These are phyloP conservation scores for Hemicentrotus pulcherrimus DNA, from an alignment of 35 echinoderm and acorn worm species.

Conservation along the genomic window DNA sequence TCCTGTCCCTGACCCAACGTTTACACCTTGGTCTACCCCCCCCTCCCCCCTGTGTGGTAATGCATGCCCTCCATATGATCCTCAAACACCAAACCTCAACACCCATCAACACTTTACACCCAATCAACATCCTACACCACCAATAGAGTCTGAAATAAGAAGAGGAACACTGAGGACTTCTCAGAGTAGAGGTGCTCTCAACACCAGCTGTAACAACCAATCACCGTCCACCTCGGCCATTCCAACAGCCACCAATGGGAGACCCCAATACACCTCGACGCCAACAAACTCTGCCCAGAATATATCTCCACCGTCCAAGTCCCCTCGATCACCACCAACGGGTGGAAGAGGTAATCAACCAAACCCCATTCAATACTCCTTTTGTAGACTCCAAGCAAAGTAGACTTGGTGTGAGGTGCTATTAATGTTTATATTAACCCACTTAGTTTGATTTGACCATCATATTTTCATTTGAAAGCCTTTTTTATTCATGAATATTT, in stretches of 20 bases:
- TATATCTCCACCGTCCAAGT: constrained; percentile 37
- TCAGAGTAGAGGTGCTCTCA: constrained; percentile 29
- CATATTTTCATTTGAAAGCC: not conserved
- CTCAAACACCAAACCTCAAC: not conserved
- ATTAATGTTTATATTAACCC: not conserved
- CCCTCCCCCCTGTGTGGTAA: not conserved
- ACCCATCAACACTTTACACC: not conserved
- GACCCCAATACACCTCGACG: constrained; percentile 34
- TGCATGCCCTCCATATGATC: not conserved
- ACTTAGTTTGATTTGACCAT: not conserved
- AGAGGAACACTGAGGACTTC: not conserved
- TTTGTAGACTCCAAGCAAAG: not conserved
- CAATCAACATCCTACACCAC: not conserved
- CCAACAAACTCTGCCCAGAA: constrained; percentile 16
- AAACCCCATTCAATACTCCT: not conserved
- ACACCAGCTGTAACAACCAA: constrained; percentile 37
- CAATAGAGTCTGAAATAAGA: constrained; percentile 9
- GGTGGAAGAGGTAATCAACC: constrained; percentile 41
- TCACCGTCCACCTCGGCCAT: constrained; percentile 35
- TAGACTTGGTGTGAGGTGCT: not conserved
- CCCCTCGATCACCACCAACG: constrained; percentile 6
- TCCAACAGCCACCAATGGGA: not conserved
- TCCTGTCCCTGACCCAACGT: not conserved
- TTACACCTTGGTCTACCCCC: too few relatives aligned
- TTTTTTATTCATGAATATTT: not conserved